These are phyloP conservation scores for Orestias chungarensis DNA, from an alignment of 2,797 vertebrate species.

Conservation along the genomic window DNA sequence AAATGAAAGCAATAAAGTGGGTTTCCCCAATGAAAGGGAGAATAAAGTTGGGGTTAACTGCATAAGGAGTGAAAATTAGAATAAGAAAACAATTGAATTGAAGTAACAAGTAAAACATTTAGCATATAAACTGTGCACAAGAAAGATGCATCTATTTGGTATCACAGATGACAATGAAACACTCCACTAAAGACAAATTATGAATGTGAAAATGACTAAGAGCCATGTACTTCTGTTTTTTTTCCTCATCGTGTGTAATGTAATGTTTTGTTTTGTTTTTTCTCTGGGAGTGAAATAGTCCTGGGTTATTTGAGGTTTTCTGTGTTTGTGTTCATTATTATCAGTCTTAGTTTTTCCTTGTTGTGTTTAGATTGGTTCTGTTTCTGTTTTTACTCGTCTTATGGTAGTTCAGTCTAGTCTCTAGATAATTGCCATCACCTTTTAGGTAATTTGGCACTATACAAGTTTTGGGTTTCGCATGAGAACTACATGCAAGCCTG, in stretches of 20 bases:
- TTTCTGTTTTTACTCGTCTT: no score
- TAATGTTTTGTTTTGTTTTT: no score
- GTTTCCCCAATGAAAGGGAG: conserved; percentile 25
- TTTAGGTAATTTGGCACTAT: no score
- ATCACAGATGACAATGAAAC: conserved; percentile 13
- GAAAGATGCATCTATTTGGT: not conserved
- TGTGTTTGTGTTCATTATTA: no score
- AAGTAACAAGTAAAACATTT: conserved; percentile 1
- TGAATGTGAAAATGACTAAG: not conserved
- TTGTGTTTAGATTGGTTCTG: no score
- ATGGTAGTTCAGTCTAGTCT: no score
- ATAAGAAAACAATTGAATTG: conserved; percentile 14
- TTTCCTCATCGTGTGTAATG: not conserved
- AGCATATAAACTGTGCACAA: conserved; percentile 1
- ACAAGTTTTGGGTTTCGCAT: no score
- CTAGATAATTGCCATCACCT: no score
- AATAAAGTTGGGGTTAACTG: conserved; percentile 5
- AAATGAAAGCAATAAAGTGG: conserved; percentile 13
- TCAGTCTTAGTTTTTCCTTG: no score
- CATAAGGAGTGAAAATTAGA: not conserved
- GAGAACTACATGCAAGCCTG: not conserved
- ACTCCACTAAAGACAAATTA: conserved; percentile 23
- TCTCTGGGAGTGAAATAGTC: not conserved
- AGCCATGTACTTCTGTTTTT: not conserved
- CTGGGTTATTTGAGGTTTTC: no score